Conservation (phyloP, 2,113 vertebrate genomes). For the Cheilinus undulatus region DNA sequence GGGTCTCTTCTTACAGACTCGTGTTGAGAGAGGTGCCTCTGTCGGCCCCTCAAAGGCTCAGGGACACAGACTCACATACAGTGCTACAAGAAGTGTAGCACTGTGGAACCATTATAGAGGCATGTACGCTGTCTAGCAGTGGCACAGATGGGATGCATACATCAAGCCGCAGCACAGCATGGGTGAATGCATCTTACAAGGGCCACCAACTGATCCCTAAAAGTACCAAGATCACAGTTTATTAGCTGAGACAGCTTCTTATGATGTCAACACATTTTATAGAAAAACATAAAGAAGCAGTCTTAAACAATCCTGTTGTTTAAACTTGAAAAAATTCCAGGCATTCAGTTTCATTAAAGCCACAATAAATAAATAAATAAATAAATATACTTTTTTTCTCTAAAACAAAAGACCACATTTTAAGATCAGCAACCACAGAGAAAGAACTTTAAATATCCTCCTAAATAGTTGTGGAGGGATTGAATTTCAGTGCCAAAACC, state of each 20-base stretch:
- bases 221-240: neutral
- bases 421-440: conserved; percentile 28
- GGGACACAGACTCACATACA: conserved; percentile 25
- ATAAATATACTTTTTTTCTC: conserved; percentile 65
- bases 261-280: conserved; percentile 53
- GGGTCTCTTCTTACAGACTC: conserved; percentile 76
- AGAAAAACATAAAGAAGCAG: conserved; percentile 45
- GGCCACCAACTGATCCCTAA: neutral
- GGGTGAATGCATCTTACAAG: neutral
- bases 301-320: conserved; percentile 61
- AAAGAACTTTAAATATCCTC: conserved; percentile 53
- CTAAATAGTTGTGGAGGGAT: conserved; percentile 40
- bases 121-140: conserved; percentile 4
- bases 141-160: conserved; percentile 29
- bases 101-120: conserved; percentile 10
- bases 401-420: conserved; percentile 37
- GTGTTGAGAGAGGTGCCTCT: conserved; percentile 71
- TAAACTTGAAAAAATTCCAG: conserved; percentile 18
- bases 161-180: conserved; percentile 6
- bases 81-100: conserved; percentile 6
- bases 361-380: conserved; percentile 57
- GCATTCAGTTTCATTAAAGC: conserved; percentile 46
- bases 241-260: conserved; percentile 19
- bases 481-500: conserved; percentile 36
- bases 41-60: conserved; percentile 77